Conservation (phyloP, 2,888 invertebrate genomes). For the Entomobrya proxima region DNA sequence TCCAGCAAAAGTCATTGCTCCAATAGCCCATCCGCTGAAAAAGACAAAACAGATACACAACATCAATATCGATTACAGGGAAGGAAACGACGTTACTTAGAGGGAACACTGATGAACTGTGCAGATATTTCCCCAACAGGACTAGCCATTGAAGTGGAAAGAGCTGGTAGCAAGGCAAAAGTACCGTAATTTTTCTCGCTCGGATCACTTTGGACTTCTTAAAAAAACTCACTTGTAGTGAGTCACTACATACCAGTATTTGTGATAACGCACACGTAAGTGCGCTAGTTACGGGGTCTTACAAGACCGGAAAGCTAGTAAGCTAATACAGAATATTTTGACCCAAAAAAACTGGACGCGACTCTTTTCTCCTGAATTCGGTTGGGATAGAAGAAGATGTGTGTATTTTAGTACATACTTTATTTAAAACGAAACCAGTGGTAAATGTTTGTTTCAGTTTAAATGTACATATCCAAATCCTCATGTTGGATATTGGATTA, state of each 20-base stretch:
- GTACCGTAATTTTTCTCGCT: slow-evolving; percentile 13
- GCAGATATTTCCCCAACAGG: background rate
- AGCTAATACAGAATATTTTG: background rate
- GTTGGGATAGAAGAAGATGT: no score
- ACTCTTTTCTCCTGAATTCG: no score
- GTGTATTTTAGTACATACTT: no score
- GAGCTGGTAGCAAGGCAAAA: background rate
- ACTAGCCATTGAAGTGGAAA: background rate
- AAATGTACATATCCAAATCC: no score
- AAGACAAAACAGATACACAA: slow-evolving; percentile 20
- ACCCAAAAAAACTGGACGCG: background rate
- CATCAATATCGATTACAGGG: slow-evolving; percentile 30
- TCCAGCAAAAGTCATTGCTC: slow-evolving; percentile 92
- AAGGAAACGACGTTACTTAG: slow-evolving; percentile 13
- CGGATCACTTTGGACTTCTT: slow-evolving; percentile 10
- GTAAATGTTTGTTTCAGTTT: no score
- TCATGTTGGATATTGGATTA: no score
- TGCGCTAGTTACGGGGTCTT: background rate
- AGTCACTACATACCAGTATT: background rate
- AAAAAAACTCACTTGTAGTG: background rate
- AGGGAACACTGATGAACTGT: background rate
- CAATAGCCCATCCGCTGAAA: slow-evolving; percentile 91
- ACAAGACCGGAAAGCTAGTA: background rate
- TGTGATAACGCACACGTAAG: background rate
- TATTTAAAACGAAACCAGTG: no score